Evolutionary conservation across 2,888 invertebrate species (phyloP).

Genomic region (Oscheius onirici): DNA sequence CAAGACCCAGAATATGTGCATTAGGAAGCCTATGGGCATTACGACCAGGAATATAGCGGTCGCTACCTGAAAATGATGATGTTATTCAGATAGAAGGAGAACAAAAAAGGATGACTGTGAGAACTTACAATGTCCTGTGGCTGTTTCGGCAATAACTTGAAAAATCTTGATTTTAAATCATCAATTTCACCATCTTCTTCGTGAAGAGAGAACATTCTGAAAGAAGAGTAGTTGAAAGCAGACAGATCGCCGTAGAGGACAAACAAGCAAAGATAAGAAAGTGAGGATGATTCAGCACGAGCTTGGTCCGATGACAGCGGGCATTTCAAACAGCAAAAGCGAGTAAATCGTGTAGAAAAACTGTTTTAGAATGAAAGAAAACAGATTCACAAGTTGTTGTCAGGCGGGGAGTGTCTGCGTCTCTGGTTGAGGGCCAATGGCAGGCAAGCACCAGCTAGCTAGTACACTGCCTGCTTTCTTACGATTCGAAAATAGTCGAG

Average conservation of each 20-base stretch:
- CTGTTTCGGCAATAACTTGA: conserved; percentile 48
- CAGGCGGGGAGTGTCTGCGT: conserved; percentile 13
- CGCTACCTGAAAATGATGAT: conserved; percentile 49
- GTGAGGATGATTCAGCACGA: background rate
- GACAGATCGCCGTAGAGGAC: background rate
- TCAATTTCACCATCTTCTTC: conserved; percentile 26
- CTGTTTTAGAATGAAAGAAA: background rate
- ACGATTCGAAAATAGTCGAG: too few species aligned
- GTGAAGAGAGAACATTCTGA: conserved; percentile 20
- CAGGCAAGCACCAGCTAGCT: background rate
- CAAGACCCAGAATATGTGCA: conserved; percentile 60
- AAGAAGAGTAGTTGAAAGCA: background rate
- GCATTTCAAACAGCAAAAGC: background rate
- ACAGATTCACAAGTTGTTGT: background rate
- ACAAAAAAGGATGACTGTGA: background rate
- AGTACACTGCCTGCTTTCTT: background rate
- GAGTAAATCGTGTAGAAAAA: background rate
- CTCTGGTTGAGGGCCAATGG: conserved; percentile 1
- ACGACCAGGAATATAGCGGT: conserved; percentile 56
- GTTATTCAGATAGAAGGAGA: background rate
- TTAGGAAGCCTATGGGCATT: conserved; percentile 58
- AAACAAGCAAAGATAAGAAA: background rate
- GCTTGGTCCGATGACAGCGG: background rate
- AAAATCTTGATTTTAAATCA: conserved; percentile 32
- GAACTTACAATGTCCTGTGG: conserved; percentile 65